These are phyloP conservation scores for Harpagifer antarcticus DNA, from an alignment of 2,797 vertebrate species.

Conservation along the genomic window DNA sequence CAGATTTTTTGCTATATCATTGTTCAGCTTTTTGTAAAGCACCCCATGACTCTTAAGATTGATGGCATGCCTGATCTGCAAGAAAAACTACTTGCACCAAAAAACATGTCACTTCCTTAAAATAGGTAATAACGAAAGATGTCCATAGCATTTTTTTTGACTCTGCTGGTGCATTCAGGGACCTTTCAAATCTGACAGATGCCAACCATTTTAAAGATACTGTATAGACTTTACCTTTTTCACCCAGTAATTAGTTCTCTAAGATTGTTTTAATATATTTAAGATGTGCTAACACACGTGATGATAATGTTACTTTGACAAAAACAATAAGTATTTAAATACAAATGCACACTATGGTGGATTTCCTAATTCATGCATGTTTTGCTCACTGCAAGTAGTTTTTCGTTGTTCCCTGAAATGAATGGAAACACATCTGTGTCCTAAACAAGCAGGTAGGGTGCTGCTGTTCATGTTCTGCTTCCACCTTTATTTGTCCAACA, in stretches of 20 bases:
- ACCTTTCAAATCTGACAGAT: background rate
- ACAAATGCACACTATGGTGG: background rate
- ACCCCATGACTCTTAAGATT: background rate
- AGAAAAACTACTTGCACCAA: background rate
- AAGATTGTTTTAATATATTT: background rate
- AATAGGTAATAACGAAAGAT: background rate
- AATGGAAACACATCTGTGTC: background rate
- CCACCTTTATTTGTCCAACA: background rate
- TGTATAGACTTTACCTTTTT: background rate
- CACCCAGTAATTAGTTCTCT: background rate
- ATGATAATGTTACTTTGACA: background rate
- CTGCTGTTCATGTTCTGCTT: background rate
- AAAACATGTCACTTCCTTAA: background rate
- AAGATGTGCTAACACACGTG: background rate
- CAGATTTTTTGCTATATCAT: too few species aligned
- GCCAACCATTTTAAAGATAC: background rate
- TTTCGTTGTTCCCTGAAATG: background rate
- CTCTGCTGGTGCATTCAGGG: background rate
- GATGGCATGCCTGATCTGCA: background rate
- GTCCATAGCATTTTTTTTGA: too few species aligned
- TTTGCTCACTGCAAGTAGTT: background rate
- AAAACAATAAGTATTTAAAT: background rate
- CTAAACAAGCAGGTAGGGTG: background rate
- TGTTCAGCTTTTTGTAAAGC: background rate
- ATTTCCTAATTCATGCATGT: background rate